Conservation (phyloP, 2,888 invertebrate species). For the Cheiracanthium punctorium region DNA sequence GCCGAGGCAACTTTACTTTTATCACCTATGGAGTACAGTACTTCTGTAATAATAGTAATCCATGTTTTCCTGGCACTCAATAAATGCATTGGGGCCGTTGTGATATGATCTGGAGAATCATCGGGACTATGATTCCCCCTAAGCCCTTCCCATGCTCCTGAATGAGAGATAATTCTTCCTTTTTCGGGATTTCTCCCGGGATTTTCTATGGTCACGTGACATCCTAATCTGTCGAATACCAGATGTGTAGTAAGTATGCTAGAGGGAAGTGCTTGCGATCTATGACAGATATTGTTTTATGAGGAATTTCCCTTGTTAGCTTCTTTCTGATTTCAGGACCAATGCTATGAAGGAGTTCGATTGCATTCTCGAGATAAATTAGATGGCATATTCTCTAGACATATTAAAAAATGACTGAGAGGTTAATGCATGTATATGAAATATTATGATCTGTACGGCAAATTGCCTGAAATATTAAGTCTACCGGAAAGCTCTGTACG, state of each 20-base stretch:
- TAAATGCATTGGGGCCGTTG: slow-evolving; percentile 26
- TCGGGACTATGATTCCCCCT: slow-evolving; percentile 21
- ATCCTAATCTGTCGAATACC: slow-evolving; percentile 51
- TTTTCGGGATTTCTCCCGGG: slow-evolving; percentile 9
- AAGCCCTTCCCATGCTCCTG: background rate
- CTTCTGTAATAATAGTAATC: background rate
- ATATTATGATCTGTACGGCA: no score
- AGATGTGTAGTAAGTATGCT: slow-evolving; percentile 2
- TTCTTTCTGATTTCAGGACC: background rate
- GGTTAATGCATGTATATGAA: no score
- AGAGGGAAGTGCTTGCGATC: background rate
- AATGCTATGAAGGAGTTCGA: no score
- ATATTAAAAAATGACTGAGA: no score
- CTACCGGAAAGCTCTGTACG: no score
- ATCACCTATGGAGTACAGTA: background rate
- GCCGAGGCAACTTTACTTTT: background rate
- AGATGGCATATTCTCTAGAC: no score
- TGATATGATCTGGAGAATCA: slow-evolving; percentile 29
- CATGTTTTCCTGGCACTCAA: slow-evolving; percentile 16
- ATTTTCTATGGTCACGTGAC: slow-evolving; percentile 54
- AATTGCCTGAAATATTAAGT: no score
- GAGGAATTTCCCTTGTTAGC: background rate
- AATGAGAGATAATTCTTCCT: slow-evolving; percentile 10
- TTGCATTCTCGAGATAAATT: no score
- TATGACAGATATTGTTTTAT: background rate